Evolutionary conservation across 2,888 invertebrate genomes (phyloP), one percentile per base, ranked within the genome.

Genomic region (Spilosoma lubricipeda): DNA sequence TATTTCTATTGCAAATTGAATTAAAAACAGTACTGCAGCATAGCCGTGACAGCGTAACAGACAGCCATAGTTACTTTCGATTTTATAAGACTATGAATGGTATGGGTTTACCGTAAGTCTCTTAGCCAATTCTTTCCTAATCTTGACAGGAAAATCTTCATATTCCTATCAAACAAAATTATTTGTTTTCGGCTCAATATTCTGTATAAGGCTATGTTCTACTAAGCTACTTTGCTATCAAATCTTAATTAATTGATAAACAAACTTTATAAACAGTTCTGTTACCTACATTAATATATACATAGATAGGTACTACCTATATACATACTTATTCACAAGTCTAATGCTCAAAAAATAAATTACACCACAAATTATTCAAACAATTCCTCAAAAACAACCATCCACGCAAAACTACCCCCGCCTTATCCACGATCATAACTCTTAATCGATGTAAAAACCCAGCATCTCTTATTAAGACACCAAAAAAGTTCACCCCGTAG

Each of bases 401-500:
- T 33, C 27, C 20, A 36, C 18, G 27, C 30, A 33, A n/a, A 45
- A 75, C 36, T 63, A 71, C 67, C 18, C 13, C 11, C 68, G 52
- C 56, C 68, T 73, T 76, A 76, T 76, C 73, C 68, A 78, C 65
- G 67, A 77, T 80, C 77, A 77, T 85, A 84, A 84, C 72, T 83
- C 78, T 71, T 83, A 77, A 85, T 85, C 84, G 84, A 85, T 82
- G 85, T 74, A 76, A 75, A 78, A 73, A 77, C 72, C 80, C 76
- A 72, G 78, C 69, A 74, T 77, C 79, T 78, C 84, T 86, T 87
- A 86, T 82, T 84, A 87, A 80, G 84, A 82, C 81, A 84, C 83
- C 84, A 88, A 91, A 90, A 90, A 88, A 86, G 82, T 80, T 76
- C 30, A 56, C 71, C 78, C 69, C 70, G 85, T 90, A 93, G 94